Percentiles rank a stretch among this genome's conserved stretches.
phyloP scores from a whole-genome alignment of 2,888 invertebrate genomes.

The Ethmia dodecea region DNA sequence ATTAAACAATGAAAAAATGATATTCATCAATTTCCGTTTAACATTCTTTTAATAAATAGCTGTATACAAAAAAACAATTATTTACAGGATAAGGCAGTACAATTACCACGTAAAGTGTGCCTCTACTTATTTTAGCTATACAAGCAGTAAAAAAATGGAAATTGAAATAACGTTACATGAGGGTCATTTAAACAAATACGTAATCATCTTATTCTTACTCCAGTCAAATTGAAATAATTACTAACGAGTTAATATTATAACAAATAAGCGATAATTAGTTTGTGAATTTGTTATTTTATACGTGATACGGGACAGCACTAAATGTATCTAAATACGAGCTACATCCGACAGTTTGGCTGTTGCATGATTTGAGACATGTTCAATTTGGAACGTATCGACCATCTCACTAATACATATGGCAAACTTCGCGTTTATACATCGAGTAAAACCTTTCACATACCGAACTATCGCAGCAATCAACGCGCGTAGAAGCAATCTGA shows the following conservation, averaged over 20 bases:
- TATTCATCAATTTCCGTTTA: constrained; percentile 71
- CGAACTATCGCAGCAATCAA: constrained; percentile 19
- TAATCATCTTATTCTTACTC: constrained; percentile 54
- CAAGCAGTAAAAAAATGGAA: constrained; percentile 72
- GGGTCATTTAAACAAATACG: constrained; percentile 55
- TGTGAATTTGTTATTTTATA: constrained; percentile 68
- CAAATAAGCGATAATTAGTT: constrained; percentile 73
- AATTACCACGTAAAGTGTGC: constrained; percentile 73
- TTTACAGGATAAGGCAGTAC: constrained; percentile 77
- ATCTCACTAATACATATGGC: constrained; percentile 73
- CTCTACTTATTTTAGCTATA: constrained; percentile 72
- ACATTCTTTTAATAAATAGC: constrained; percentile 78
- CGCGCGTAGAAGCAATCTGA: no score
- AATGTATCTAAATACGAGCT: constrained; percentile 35
- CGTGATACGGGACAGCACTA: constrained; percentile 36
- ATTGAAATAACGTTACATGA: constrained; percentile 56
- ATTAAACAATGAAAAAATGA: constrained; percentile 74
- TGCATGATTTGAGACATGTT: constrained; percentile 42
- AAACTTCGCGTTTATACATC: constrained; percentile 54
- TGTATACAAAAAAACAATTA: constrained; percentile 78
- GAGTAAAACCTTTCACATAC: constrained; percentile 27
- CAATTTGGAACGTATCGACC: constrained; percentile 58
- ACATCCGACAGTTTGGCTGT: constrained; percentile 39
- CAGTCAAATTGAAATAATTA: constrained; percentile 69
- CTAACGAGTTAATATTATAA: constrained; percentile 70